phyloP scores from a whole-genome alignment of 1,140 invertebrate genomes.

The Meloidogyne floridensis region DNA sequence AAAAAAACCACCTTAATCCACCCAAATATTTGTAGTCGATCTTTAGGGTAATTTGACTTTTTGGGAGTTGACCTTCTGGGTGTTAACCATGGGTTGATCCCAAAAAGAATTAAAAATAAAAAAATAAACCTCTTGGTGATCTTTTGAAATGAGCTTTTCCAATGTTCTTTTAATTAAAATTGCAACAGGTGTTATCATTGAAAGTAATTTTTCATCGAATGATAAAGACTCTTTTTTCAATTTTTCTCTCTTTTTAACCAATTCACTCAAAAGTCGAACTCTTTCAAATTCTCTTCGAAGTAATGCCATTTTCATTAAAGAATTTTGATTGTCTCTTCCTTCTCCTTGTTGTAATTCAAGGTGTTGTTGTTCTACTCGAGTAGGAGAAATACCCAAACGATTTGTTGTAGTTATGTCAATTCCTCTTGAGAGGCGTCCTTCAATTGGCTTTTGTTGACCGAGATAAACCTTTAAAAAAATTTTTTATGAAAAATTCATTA shows the following conservation, averaged over 20 bases:
- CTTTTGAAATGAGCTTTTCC: slow-evolving; percentile 47
- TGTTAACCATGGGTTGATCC: no score
- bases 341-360: not conserved
- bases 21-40: no score
- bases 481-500: no score
- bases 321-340: not conserved
- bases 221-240: slow-evolving; percentile 42
- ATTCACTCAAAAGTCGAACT: slow-evolving; percentile 44
- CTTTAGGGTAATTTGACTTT: no score
- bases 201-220: slow-evolving; percentile 9
- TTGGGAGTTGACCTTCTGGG: no score
- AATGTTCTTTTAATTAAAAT: slow-evolving; percentile 35
- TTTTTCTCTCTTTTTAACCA: slow-evolving; percentile 53
- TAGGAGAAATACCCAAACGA: not conserved
- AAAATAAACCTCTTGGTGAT: slow-evolving; percentile 47
- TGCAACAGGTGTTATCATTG: slow-evolving; percentile 29
- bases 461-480: slow-evolving; percentile 13
- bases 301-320: not conserved
- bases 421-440: not conserved
- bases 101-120: slow-evolving; percentile 3
- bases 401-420: not conserved
- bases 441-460: slow-evolving; percentile 24
- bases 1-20: no score
- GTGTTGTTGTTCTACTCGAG: not conserved
- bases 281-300: slow-evolving; percentile 44